A percentile compares a stretch with the other conserved stretches of the same genome.
These are phyloP conservation scores for Erpornis zantholeuca DNA, from an alignment of 2,113 vertebrate species.

Conservation along the genomic window DNA sequence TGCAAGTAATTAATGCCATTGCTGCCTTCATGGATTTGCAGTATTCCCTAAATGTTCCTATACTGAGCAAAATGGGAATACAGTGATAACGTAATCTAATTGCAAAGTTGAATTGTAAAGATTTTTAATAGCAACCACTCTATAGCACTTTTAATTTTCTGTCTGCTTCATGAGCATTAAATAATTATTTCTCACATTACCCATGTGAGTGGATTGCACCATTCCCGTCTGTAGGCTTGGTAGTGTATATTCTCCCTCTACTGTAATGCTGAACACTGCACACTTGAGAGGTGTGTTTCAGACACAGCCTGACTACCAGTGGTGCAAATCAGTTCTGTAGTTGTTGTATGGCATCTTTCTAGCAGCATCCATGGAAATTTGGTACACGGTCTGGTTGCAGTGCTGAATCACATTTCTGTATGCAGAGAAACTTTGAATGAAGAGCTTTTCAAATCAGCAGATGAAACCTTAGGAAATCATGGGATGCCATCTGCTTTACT, in stretches of 20 bases:
- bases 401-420: background rate
- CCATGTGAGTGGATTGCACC: background rate
- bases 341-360: background rate
- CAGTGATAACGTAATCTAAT: background rate
- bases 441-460: background rate
- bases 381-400: background rate
- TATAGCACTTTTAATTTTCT: slow-evolving; percentile 11
- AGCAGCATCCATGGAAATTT: background rate
- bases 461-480: background rate
- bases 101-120: slow-evolving; percentile 31
- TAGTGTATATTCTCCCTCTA: background rate
- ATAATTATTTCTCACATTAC: slow-evolving; percentile 9
- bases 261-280: background rate
- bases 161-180: slow-evolving; percentile 2
- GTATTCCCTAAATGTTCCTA: slow-evolving; percentile 23
- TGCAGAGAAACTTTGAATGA: background rate
- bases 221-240: background rate
- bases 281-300: background rate
- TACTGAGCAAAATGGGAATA: background rate
- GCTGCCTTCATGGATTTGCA: background rate
- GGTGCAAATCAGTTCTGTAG: background rate
- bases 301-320: background rate
- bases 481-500: background rate
- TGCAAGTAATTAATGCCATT: slow-evolving; percentile 39
- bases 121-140: slow-evolving; percentile 11